A percentile compares a stretch with the other conserved stretches of the same genome.
Conservation (phyloP, 2,888 invertebrate species). For the Stenoptilia bipunctidactyla region DNA sequence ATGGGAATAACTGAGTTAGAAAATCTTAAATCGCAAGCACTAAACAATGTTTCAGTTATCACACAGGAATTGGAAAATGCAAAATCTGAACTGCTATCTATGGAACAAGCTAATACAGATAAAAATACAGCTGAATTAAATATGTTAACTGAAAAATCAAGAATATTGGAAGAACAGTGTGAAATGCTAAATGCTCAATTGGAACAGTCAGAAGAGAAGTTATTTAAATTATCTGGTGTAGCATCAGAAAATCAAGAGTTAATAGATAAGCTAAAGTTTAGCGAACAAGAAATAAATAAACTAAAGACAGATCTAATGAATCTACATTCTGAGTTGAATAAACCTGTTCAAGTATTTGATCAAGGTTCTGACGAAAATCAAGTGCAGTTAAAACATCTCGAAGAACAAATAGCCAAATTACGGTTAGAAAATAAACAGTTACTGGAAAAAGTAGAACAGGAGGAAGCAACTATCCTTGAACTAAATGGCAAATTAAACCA, state of each 20-base stretch:
- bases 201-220: slow-evolving; percentile 16
- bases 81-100: slow-evolving; percentile 20
- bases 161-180: slow-evolving; percentile 33
- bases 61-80: slow-evolving; percentile 25
- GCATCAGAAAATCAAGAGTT: slow-evolving; percentile 2
- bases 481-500: slow-evolving; percentile 39
- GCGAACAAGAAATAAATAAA: slow-evolving; percentile 14
- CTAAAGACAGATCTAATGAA: neutral
- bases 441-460: slow-evolving; percentile 21
- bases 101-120: slow-evolving; percentile 21
- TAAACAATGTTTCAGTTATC: slow-evolving; percentile 3
- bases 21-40: slow-evolving; percentile 4
- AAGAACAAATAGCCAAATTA: slow-evolving; percentile 30
- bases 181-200: slow-evolving; percentile 19
- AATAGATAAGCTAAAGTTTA: slow-evolving; percentile 2
- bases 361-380: neutral
- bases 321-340: neutral
- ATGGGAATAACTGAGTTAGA: slow-evolving; percentile 2
- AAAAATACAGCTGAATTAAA: slow-evolving; percentile 18
- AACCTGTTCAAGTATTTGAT: neutral
- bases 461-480: slow-evolving; percentile 33
- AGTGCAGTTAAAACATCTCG: neutral
- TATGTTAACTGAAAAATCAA: slow-evolving; percentile 25
- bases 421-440: slow-evolving; percentile 29
- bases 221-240: slow-evolving; percentile 2